These are phyloP conservation scores for Simalia tracyae DNA, from an alignment of 2,797 vertebrate species.

Conservation along the genomic window DNA sequence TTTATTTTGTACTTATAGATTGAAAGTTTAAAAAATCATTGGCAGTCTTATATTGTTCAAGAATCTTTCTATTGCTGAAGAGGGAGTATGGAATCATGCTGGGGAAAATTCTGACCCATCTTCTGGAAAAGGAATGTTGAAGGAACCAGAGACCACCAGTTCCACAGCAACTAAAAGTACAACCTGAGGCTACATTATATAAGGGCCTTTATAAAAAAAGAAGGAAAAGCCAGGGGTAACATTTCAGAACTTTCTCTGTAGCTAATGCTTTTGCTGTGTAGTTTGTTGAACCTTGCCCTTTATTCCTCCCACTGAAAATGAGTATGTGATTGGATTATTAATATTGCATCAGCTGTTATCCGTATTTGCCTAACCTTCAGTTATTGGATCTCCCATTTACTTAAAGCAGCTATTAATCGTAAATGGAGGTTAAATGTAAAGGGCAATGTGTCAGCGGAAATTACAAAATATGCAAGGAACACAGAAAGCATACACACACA, in stretches of 20 bases:
- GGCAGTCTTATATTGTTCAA: neutral
- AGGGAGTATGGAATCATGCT: neutral
- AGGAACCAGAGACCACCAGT: no score
- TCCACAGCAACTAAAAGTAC: no score
- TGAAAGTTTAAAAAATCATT: neutral
- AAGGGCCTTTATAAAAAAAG: neutral
- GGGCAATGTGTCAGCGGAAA: conserved; percentile 38
- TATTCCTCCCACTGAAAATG: conserved; percentile 66
- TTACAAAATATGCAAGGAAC: neutral
- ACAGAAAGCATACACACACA: neutral
- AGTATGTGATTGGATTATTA: conserved; percentile 69
- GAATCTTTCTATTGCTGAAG: neutral
- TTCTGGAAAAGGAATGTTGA: no score
- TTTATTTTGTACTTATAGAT: neutral
- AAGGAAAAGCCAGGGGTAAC: neutral
- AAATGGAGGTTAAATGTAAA: conserved; percentile 28
- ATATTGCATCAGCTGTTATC: conserved; percentile 68
- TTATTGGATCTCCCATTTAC: conserved; percentile 56
- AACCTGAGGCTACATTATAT: neutral
- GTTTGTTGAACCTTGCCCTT: conserved; percentile 67
- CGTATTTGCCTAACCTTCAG: conserved; percentile 56
- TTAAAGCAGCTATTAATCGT: conserved; percentile 46
- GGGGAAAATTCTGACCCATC: no score
- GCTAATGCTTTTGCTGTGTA: conserved; percentile 45
- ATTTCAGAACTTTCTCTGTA: conserved; percentile 5